Percentiles rank a stretch among this genome's conserved stretches.
Evolutionary conservation across 2,113 vertebrate species (phyloP).

Genomic region (Oxyruncus cristatus): DNA sequence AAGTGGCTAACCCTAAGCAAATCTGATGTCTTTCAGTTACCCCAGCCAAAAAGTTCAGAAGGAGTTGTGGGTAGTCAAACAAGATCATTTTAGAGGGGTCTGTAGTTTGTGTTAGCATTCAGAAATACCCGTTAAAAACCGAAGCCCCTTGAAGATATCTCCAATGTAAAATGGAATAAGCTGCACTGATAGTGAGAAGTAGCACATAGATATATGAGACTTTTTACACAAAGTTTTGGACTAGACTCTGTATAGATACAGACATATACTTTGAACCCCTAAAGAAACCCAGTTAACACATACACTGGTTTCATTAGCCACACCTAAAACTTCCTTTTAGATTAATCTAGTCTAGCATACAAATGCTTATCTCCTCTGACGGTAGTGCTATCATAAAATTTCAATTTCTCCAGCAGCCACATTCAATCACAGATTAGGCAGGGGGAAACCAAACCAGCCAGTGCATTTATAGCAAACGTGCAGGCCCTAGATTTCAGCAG

Average conservation of each 20-base stretch:
- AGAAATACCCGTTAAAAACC: background rate
- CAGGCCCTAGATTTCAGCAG: conserved; percentile 33
- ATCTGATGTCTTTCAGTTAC: background rate
- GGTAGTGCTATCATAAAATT: conserved; percentile 58
- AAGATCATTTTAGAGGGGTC: background rate
- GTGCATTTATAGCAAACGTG: conserved; percentile 18
- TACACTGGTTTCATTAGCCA: conserved; percentile 58
- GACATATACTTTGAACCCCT: background rate
- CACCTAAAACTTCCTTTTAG: conserved; percentile 53
- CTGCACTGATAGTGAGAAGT: background rate
- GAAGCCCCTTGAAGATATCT: background rate
- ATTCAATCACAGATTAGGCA: conserved; percentile 50
- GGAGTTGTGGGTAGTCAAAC: background rate
- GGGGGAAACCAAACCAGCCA: conserved; percentile 25
- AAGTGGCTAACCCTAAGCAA: background rate
- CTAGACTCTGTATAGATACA: conserved; percentile 6
- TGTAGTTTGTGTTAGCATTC: background rate
- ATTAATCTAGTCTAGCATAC: conserved; percentile 56
- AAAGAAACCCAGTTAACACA: conserved; percentile 35
- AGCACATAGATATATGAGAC: background rate
- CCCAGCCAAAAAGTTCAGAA: background rate
- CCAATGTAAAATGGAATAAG: background rate
- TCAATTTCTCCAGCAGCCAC: conserved; percentile 57
- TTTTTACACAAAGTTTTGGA: background rate
- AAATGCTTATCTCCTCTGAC: conserved; percentile 60